Evolutionary conservation across 1,140 invertebrate species (phyloP).

Genomic region (Brachystomella parvula): DNA sequence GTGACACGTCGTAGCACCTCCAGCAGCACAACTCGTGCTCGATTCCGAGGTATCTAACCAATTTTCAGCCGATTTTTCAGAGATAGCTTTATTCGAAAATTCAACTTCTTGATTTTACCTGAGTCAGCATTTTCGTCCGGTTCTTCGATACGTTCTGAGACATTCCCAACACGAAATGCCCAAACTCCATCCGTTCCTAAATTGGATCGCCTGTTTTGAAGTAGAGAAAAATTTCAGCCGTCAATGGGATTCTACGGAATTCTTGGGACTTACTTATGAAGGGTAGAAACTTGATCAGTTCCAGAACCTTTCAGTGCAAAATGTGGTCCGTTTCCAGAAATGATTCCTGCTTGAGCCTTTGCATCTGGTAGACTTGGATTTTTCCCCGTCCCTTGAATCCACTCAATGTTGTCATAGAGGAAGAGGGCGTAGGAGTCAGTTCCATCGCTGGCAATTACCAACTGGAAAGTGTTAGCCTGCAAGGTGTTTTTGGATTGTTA

Average conservation of each 20-base stretch:
- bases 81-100: background rate
- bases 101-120: slow-evolving; percentile 33
- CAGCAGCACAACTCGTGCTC: slow-evolving; percentile 40
- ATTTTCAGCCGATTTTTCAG: background rate
- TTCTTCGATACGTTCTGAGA: slow-evolving; percentile 53
- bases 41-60: slow-evolving; percentile 23
- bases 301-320: slow-evolving; percentile 72
- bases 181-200: slow-evolving; percentile 71
- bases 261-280: slow-evolving; percentile 59
- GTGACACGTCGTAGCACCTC: slow-evolving; percentile 62
- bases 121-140: slow-evolving; percentile 53
- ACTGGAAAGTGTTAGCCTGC: slow-evolving; percentile 70
- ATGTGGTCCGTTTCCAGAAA: slow-evolving; percentile 65
- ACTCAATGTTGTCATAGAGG: slow-evolving; percentile 80
- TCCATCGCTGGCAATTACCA: slow-evolving; percentile 72
- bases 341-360: slow-evolving; percentile 69
- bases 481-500: slow-evolving; percentile 8
- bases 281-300: slow-evolving; percentile 67
- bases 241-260: no score
- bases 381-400: slow-evolving; percentile 67
- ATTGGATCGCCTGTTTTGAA: slow-evolving; percentile 80
- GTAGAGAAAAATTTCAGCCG: no score
- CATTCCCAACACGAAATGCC: slow-evolving; percentile 68
- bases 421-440: slow-evolving; percentile 72
- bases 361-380: slow-evolving; percentile 64